Evolutionary conservation across 2,888 invertebrate species (phyloP), one percentile per base, ranked within the genome.

Genomic region (Sycophila texana): DNA sequence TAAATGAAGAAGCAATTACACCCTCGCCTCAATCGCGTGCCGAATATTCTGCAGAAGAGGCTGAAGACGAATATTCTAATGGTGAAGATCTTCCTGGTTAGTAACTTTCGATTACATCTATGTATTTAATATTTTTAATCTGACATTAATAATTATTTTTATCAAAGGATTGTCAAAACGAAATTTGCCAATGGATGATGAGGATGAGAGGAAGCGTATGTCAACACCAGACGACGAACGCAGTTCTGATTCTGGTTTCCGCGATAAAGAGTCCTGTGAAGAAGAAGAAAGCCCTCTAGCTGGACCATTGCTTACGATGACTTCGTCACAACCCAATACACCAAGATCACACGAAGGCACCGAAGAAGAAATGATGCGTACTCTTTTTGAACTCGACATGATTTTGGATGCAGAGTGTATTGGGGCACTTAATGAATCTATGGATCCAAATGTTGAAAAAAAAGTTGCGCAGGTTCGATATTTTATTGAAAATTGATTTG

Each of bases 161-260:
- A 26, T 53, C 14, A 49, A 22, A 80, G 81, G 81, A 51, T 20
- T 79, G 16, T 79, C 79, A 13, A 81, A 79, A 20, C 68, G 79
- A 22, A 77, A 82, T 58, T 63, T 77, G 63, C 71, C 80, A 51
- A 74, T 84, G 68, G 87, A 88, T 4, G 91, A 91, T 14, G 91
- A 91, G 66, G 90, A 91, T n/a, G 90, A 91, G 12, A 86, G 89
- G 47, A 91, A 90, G 51, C 90, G 90, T 70, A 84, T 91, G n/a
- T 89, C 90, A 20, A 91, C 91, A 0, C 91, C 91, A 0, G 91
- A 91, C 77, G 91, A 91, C 71, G 91, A 91, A 79, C 86, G 91
- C 26, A 91, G 91, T 81, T 91, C 91, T n/a, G 91, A 91, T 79
- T 91, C 91, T 20, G 91, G 91, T 66, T 91, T 91, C 73, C 87